Evolutionary conservation across 1,140 invertebrate species (phyloP), one percentile per base, ranked within the genome.

Genomic region (Ganaspis sp.): DNA sequence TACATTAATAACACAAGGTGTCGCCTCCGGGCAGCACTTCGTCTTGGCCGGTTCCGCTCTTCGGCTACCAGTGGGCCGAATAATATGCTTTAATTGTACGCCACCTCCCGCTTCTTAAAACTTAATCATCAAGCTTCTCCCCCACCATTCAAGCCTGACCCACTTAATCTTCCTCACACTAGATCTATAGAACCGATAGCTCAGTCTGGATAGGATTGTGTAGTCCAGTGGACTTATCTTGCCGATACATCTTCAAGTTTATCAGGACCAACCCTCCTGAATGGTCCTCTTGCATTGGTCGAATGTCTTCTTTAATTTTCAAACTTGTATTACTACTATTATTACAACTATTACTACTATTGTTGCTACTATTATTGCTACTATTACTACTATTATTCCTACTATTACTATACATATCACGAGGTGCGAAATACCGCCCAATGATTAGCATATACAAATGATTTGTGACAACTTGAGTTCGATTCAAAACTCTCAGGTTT

Each of bases 21-120:
- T 91, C 90, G 87, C 90, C 90, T 84, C 87, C 88, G 88, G 90
- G 89, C 88, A 90, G 79, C 88, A 89, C 87, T 91, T 90, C 86
- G 90, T 91, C 89, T 91, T 91, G 82, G 83, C 75, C 58, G 82
- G 76, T 84, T 82, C 76, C 80, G 75, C 75, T 82, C 53, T 80
- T 78, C 82, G 69, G 80, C 45, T 88, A 84, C 85, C 81, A 83
- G 77, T 72, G 75, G 77, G 81, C 84, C 79, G 79, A 86, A 88
- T 87, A 85, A 83, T 87, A 86, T 64, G 23, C 86, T 87, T 90
- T 90, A 90, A 89, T 89, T 88, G 83, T 80, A 78, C 77, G 71
- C 78, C 53, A 73, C 77, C 81, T 82, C 75, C 82, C 78, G 75
- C 80, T 74, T 81, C 73, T 84, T 77, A 80, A 81, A 84, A 84